Percentiles rank a stretch among this genome's conserved stretches.
These are phyloP conservation scores for Scylla paramamosain DNA, from an alignment of 1,140 invertebrate species.

Conservation along the genomic window DNA sequence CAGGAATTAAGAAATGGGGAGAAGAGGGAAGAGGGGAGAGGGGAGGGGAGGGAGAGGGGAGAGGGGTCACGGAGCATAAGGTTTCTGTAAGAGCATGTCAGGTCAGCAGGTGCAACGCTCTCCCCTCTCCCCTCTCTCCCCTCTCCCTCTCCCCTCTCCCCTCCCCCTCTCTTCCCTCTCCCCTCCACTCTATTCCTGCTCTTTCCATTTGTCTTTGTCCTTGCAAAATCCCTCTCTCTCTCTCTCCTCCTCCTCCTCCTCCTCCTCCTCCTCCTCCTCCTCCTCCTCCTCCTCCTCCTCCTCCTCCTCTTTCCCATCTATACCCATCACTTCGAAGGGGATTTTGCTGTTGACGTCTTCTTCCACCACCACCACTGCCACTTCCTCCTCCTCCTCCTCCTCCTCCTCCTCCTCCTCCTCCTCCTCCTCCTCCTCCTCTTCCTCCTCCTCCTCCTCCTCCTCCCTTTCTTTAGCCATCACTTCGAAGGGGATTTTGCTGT, in stretches of 20 bases:
- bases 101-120: background rate
- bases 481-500: background rate
- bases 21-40: background rate
- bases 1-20: background rate
- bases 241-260: background rate
- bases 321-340: no score
- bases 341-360: background rate
- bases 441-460: background rate
- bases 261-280: background rate
- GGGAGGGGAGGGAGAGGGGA: background rate
- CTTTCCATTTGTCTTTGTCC: no score
- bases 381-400: conserved; percentile 46
- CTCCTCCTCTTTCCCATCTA: background rate
- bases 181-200: background rate
- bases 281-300: no score
- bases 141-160: background rate
- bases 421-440: background rate
- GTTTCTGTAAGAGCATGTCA: background rate
- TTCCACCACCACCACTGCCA: background rate
- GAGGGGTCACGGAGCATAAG: background rate
- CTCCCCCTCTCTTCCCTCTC: background rate
- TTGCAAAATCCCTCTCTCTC: no score
- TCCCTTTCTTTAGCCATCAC: no score
- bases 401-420: conserved; percentile 25
- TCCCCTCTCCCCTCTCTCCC: background rate